Base-by-base conservation (phyloP, 2,113 vertebrate species). In the Vidua macroura region DNA sequence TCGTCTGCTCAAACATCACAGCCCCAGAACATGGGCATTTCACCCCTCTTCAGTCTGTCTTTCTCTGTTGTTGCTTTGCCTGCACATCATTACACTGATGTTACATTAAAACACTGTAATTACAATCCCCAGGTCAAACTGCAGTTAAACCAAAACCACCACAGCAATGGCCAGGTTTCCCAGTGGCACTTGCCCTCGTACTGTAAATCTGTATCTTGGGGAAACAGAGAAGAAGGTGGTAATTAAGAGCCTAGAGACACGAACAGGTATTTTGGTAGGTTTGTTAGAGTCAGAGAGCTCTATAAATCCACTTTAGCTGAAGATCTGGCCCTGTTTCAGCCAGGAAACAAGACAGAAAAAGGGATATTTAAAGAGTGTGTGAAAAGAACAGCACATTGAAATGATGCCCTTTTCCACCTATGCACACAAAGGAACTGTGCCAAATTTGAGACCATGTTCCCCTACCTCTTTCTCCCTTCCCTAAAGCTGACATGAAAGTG, bases 11-110 rank as follows among this genome's bases (percentile, higher is more conserved):
- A 58, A 41, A 69, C 4, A 25, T 13, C n/a, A 27, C 19, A 85
- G 27, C 5, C 24, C 21, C 1, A 0, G 17, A 16, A 62, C 0
- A 0, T 3, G 15, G 51, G n/a, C 12, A 11, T 58, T 49, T 70
- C 37, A 49, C 6, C 6, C 2, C 44, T 44, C 19, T 39, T 31
- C 20, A n/a, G 33, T 33, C 0, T 1, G 9, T 31, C 17, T 88
- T 74, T 70, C 31, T 30, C 16, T 43, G 0, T 39, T 82, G 16
- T 17, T 56, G 6, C 31, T 85, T 88, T 80, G n/a, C 23, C 21
- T 59, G 15, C 27, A 35, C n/a, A 11, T 46, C 24, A 15, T 66
- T 7, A 0, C 13, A 10, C 14, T 58, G 16, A 13, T 69, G 16
- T 68, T 91, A 24, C 17, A 27, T 31, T 62, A 86, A 85, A 83